phyloP scores from a whole-genome alignment of 1,140 invertebrate species.

The Oedothorax gibbosus region DNA sequence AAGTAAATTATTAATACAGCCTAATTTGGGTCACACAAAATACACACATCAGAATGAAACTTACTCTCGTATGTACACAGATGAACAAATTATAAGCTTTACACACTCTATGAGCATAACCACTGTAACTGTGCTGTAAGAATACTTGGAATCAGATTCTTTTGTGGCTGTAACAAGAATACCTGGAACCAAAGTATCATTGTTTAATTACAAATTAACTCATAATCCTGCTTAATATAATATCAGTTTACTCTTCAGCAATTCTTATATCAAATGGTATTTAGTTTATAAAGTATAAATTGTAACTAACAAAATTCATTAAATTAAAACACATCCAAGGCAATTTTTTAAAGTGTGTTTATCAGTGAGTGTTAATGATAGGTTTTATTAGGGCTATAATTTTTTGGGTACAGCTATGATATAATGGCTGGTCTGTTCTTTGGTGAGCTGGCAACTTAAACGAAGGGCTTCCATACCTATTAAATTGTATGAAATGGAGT shows the following conservation, averaged over 20 bases:
- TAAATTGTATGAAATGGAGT: too few relatives aligned
- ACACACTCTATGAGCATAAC: constrained; percentile 89
- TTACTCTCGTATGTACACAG: constrained; percentile 75
- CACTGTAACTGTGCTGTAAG: constrained; percentile 88
- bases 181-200: constrained; percentile 73
- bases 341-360: neutral
- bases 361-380: too few relatives aligned
- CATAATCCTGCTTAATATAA: neutral
- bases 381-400: too few relatives aligned
- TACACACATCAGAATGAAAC: constrained; percentile 21
- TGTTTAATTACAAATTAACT: constrained; percentile 17
- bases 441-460: too few relatives aligned
- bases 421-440: too few relatives aligned
- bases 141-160: constrained; percentile 81
- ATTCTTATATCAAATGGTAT: neutral
- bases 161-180: constrained; percentile 92
- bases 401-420: too few relatives aligned
- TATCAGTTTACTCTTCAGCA: neutral
- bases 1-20: too few relatives aligned
- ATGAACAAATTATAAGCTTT: constrained; percentile 81
- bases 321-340: neutral
- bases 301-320: neutral
- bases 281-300: neutral
- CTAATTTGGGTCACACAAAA: too few relatives aligned
- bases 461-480: too few relatives aligned